A percentile compares a stretch with the other conserved stretches of the same genome.
Conservation (phyloP, 2,113 vertebrate genomes). For the Isurus oxyrinchus region DNA sequence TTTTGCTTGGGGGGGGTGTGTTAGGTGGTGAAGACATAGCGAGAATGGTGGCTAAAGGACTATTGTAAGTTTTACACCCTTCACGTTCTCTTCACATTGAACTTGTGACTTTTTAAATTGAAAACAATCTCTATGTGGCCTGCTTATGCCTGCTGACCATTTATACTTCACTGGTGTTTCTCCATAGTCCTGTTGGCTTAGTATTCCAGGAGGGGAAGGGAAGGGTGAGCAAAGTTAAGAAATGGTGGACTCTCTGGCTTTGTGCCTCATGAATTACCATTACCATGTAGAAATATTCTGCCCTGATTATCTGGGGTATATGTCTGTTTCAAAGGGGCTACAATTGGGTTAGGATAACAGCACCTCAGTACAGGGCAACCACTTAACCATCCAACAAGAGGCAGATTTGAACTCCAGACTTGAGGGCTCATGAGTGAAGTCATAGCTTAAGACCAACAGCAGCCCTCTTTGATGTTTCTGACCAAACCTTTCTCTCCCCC, state of each 20-base stretch:
- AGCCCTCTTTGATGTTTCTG: neutral
- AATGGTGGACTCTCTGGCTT: neutral
- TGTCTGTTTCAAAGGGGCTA: neutral
- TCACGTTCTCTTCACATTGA: neutral
- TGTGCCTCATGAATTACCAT: neutral
- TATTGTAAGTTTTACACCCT: neutral
- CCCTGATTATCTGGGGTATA: neutral
- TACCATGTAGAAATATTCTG: neutral
- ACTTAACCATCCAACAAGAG: neutral
- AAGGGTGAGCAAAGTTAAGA: neutral
- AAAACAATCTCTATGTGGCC: neutral
- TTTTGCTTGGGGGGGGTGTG: neutral
- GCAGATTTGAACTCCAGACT: neutral
- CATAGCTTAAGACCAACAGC: neutral
- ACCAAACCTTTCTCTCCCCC: neutral
- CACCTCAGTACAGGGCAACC: neutral
- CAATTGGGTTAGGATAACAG: neutral
- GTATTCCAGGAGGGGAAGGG: neutral
- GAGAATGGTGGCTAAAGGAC: conserved; percentile 7
- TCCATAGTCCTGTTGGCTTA: neutral
- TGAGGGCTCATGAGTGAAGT: neutral
- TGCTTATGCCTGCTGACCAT: neutral
- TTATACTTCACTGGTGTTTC: neutral
- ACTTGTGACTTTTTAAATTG: neutral
- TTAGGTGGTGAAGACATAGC: neutral